Conservation (phyloP, 2,797 vertebrate species). For the Chloroceryle inda region DNA sequence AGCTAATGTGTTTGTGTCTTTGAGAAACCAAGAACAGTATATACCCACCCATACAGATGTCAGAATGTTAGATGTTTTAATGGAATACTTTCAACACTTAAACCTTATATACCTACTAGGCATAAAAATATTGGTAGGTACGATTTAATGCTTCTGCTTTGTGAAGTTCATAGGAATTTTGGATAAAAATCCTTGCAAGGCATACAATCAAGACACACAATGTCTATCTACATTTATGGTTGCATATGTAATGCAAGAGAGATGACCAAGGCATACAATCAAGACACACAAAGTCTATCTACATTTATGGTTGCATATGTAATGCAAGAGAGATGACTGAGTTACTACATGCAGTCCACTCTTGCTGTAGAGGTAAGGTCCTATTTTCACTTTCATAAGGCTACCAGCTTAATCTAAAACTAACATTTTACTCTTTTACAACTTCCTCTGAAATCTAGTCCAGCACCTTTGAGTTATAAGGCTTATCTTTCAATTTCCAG, state of each 20-base stretch:
- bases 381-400: neutral
- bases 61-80: neutral
- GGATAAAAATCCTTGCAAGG: neutral
- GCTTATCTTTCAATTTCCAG: constrained; percentile 3
- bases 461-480: neutral
- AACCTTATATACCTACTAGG: neutral
- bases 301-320: neutral
- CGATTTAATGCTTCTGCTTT: neutral
- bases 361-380: neutral
- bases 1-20: neutral
- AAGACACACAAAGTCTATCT: neutral
- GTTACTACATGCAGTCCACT: neutral
- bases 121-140: neutral
- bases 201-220: neutral
- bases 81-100: neutral
- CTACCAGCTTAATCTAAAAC: neutral
- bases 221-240: neutral
- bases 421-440: neutral
- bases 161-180: neutral
- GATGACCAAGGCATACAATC: neutral
- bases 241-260: neutral
- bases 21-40: neutral
- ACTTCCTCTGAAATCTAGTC: neutral
- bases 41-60: neutral
- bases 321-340: neutral